phyloP scores from a whole-genome alignment of 2,888 invertebrate species.

The Esperia sulphurella region DNA sequence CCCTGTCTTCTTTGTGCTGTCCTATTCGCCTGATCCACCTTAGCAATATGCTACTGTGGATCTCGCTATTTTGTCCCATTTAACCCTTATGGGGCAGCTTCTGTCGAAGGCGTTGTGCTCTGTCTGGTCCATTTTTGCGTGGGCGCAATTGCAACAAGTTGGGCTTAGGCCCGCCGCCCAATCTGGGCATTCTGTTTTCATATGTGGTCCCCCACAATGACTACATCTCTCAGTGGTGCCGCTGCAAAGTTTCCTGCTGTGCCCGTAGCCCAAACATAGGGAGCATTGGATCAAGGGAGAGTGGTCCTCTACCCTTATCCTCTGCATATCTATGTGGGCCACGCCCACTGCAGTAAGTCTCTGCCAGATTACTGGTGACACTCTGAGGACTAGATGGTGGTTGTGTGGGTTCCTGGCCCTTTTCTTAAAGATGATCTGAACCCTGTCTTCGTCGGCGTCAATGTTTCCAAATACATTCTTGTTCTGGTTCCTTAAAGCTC shows the following conservation, averaged over 20 bases:
- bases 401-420: neutral
- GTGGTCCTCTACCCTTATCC: constrained; percentile 10
- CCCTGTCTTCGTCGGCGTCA: neutral
- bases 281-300: constrained; percentile 15
- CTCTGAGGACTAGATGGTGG: neutral
- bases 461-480: neutral
- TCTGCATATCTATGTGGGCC: constrained; percentile 16
- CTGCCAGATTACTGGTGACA: constrained; percentile 12
- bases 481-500: neutral
- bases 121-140: neutral
- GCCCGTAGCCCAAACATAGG: neutral
- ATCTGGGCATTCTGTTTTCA: neutral
- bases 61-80: constrained; percentile 11
- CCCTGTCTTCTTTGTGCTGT: neutral
- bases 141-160: constrained; percentile 4
- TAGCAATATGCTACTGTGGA: constrained; percentile 13
- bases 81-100: neutral
- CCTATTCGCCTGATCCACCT: constrained; percentile 1
- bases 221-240: constrained; percentile 7
- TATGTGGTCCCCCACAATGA: constrained; percentile 7
- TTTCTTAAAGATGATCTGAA: neutral
- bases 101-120: neutral
- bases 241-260: neutral
- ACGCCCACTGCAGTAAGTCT: constrained; percentile 2
- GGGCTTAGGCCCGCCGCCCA: neutral